Evolutionary conservation across 2,113 vertebrate genomes (phyloP).

Genomic region (Psittacus erithacus): DNA sequence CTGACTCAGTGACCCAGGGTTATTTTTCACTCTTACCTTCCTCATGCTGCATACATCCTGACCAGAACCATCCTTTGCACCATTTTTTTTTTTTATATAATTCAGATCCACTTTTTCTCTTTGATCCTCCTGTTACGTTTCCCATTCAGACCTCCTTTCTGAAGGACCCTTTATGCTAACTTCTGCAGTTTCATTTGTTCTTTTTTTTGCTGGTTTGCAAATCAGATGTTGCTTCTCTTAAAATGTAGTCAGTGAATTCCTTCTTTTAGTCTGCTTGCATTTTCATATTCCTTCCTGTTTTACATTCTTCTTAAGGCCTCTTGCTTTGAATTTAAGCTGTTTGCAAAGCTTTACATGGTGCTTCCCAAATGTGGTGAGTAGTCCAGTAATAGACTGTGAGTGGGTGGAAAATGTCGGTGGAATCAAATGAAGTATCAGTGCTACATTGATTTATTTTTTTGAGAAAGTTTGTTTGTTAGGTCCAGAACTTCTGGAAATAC

Average conservation of each 20-base stretch:
- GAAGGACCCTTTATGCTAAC: not conserved
- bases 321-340: not conserved
- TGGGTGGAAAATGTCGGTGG: not conserved
- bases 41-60: not conserved
- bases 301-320: not conserved
- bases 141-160: not conserved
- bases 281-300: not conserved
- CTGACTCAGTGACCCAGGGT: constrained; percentile 3
- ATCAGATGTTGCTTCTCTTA: not conserved
- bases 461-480: not conserved
- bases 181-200: not conserved
- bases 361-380: constrained; percentile 6
- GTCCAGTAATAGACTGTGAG: constrained; percentile 3
- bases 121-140: not conserved
- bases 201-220: not conserved
- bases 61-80: not conserved
- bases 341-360: not conserved
- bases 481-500: not conserved
- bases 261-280: not conserved
- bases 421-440: not conserved
- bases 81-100: not conserved
- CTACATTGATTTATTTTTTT: not conserved
- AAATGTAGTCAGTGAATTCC: not conserved
- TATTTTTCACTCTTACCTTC: constrained; percentile 13
- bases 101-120: not conserved